These are phyloP conservation scores for Schizothorax lantsangensis DNA, from an alignment of 2,797 vertebrate genomes.

Conservation along the genomic window DNA sequence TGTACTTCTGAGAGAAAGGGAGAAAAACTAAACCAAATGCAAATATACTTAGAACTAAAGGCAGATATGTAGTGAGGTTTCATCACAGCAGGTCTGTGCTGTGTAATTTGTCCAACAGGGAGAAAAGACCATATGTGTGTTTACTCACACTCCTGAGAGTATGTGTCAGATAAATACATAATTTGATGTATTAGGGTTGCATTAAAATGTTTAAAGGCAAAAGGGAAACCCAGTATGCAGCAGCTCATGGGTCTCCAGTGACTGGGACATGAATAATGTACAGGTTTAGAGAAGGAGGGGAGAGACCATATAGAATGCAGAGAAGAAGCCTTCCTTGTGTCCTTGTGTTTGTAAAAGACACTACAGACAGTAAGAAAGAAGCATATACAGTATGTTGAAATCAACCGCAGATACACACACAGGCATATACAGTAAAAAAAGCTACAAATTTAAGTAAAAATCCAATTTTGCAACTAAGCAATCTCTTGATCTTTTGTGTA, in stretches of 20 bases:
- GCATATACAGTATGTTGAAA: neutral
- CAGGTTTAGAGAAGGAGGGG: slow-evolving; percentile 35
- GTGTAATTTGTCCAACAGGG: slow-evolving; percentile 26
- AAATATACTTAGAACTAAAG: slow-evolving; percentile 13
- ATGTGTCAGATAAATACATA: slow-evolving; percentile 47
- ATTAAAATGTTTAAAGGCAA: slow-evolving; percentile 50
- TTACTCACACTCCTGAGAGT: slow-evolving; percentile 6
- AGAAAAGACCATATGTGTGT: slow-evolving; percentile 16
- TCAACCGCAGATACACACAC: neutral
- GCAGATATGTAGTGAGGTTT: neutral
- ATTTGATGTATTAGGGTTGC: slow-evolving; percentile 46
- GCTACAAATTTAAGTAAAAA: neutral
- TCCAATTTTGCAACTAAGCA: no score
- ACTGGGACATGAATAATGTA: slow-evolving; percentile 58
- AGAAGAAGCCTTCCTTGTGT: slow-evolving; percentile 5
- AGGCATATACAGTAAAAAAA: neutral
- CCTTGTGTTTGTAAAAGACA: neutral
- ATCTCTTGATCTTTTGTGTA: neutral
- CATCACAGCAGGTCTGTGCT: slow-evolving; percentile 24
- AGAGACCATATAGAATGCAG: slow-evolving; percentile 32
- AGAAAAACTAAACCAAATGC: neutral
- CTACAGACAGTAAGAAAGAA: slow-evolving; percentile 1
- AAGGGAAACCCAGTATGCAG: slow-evolving; percentile 49
- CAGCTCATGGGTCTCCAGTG: slow-evolving; percentile 44
- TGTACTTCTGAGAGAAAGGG: slow-evolving; percentile 12